Evolutionary conservation across 2,113 vertebrate species (phyloP), one percentile per base, ranked within the genome.

Genomic region (Gasterosteus aculeatus): DNA sequence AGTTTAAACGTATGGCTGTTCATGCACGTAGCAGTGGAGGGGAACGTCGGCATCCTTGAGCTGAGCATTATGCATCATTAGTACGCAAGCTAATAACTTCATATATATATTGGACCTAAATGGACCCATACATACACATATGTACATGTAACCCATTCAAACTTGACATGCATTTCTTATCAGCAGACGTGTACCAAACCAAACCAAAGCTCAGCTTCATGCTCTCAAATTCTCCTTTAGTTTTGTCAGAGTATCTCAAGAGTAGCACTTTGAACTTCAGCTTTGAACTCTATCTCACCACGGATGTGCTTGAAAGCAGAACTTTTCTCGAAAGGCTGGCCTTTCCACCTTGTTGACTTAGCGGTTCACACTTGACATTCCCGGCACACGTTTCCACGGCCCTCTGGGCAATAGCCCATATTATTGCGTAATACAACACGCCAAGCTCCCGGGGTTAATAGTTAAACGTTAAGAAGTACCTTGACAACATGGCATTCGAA

Each of bases 211-310:
- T 61, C 15, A 66, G 67, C 35, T 22, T 62, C 69, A 56, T 60
- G 22, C 57, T 70, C 54, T 65, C 29, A 63, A 80, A 71, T 53
- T 39, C 46, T 29, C 46, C 61, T 74, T 75, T 42, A 69, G 44
- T 80, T 81, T 74, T 75, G 44, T 77, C 82, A 77, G 73, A 42
- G 69, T 42, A 77, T 77, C 69, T 77, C 7, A 22, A 57, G 49
- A 72, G 62, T 22, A 77, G 16, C 59, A 53, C 72, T 86, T 78
- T 86, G 73, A 89, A 86, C 53, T 56, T 64, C 57, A 60, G 72
- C 74, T 84, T 78, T 81, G 78, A 88, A 83, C 78, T 59, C 46
- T 68, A 68, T 58, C 31, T 75, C 49, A 56, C 56, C 62, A 75
- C 26, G 46, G 60, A 67, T 62, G 73, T 41, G 61, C 62, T 79